These are phyloP conservation scores for Urocitellus parryii DNA, from an alignment of 2,113 vertebrate genomes.

Conservation along the genomic window DNA sequence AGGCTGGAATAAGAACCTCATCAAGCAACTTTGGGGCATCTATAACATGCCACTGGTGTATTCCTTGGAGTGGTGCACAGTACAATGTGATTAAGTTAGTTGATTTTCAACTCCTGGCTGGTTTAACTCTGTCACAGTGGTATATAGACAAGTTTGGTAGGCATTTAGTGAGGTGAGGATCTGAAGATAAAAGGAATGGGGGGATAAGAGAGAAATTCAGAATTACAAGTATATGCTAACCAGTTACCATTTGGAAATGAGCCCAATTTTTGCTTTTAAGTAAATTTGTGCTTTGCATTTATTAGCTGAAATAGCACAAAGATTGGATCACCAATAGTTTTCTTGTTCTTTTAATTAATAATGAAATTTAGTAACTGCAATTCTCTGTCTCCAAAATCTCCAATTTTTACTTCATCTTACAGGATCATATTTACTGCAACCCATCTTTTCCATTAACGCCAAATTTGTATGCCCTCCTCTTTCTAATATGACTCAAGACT, in stretches of 20 bases:
- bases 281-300: background rate
- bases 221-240: background rate
- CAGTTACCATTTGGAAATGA: background rate
- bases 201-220: background rate
- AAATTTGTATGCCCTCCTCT: background rate
- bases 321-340: background rate
- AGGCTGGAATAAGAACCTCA: background rate
- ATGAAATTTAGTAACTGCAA: background rate
- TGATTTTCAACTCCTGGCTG: background rate
- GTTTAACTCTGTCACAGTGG: background rate
- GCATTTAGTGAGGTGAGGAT: background rate
- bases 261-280: background rate
- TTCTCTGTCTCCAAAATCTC: slow-evolving; percentile 6
- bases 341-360: background rate
- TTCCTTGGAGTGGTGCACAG: background rate
- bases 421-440: background rate
- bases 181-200: fast-evolving
- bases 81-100: background rate
- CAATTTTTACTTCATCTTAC: background rate
- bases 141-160: background rate
- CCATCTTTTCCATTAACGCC: background rate
- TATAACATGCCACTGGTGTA: background rate
- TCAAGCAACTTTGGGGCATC: background rate
- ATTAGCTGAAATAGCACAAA: background rate
- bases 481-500: background rate